Conservation (phyloP, 30 jellyfish, hydroid and myxozoan genomes). For the Rhopilema esculentum region DNA sequence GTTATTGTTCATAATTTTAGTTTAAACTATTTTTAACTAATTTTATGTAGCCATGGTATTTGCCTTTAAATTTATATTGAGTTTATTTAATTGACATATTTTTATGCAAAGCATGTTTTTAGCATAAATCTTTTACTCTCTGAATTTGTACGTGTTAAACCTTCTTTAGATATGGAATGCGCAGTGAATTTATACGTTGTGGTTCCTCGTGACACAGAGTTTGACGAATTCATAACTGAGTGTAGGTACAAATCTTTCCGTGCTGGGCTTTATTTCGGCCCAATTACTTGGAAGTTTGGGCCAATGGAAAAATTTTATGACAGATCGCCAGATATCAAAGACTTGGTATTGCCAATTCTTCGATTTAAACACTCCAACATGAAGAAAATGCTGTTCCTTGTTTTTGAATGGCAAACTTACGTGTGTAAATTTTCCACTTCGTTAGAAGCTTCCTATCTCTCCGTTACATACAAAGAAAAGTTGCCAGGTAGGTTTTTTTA, state of each 20-base stretch:
- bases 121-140: too few species aligned
- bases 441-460: neutral
- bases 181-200: neutral
- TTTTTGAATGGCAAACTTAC: conserved; percentile 1
- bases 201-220: neutral
- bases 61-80: too few species aligned
- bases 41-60: too few species aligned
- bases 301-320: neutral
- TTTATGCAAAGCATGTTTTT: too few species aligned
- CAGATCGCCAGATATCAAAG: conserved; percentile 7
- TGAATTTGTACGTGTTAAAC: too few species aligned
- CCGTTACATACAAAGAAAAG: neutral
- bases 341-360: conserved; percentile 1
- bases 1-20: too few species aligned
- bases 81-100: too few species aligned
- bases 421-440: neutral
- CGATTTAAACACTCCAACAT: neutral
- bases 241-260: conserved; percentile 3
- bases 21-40: too few species aligned
- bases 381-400: neutral
- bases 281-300: neutral
- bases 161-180: neutral
- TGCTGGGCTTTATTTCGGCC: conserved; percentile 4
- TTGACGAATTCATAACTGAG: neutral
- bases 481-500: neutral